These are phyloP conservation scores for Rhinoderma darwinii DNA, from an alignment of 2,113 vertebrate species.

Conservation along the genomic window DNA sequence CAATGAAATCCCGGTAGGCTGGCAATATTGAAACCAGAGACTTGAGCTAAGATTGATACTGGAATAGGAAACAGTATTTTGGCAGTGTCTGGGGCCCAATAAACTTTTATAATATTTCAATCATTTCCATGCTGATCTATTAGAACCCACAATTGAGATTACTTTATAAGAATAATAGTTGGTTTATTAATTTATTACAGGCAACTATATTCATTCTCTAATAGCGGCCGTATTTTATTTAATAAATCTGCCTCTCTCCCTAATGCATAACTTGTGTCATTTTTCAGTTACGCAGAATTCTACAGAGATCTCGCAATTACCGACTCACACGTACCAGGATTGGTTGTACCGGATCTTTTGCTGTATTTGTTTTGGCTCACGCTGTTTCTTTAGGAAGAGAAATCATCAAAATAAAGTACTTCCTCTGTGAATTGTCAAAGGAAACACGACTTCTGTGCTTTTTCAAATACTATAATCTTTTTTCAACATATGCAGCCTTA, in stretches of 20 bases:
- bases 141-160: neutral
- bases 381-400: conserved; percentile 80
- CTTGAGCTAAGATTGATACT: neutral
- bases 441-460: conserved; percentile 80
- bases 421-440: conserved; percentile 85
- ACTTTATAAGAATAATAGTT: conserved; percentile 17
- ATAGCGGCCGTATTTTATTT: conserved; percentile 27
- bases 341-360: conserved; percentile 73
- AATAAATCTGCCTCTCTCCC: conserved; percentile 38
- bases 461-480: conserved; percentile 77
- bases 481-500: conserved; percentile 51
- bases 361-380: conserved; percentile 80
- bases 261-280: conserved; percentile 16
- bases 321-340: conserved; percentile 42
- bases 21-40: neutral
- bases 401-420: conserved; percentile 81
- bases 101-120: conserved; percentile 3
- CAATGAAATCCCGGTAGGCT: neutral
- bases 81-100: neutral
- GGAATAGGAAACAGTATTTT: conserved; percentile 9
- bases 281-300: conserved; percentile 23
- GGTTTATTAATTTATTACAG: conserved; percentile 27
- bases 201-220: conserved; percentile 21
- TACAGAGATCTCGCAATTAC: conserved; percentile 25
- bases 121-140: conserved; percentile 28